Conservation (phyloP, 2,888 invertebrate species). For the Callyntrura sp. region DNA sequence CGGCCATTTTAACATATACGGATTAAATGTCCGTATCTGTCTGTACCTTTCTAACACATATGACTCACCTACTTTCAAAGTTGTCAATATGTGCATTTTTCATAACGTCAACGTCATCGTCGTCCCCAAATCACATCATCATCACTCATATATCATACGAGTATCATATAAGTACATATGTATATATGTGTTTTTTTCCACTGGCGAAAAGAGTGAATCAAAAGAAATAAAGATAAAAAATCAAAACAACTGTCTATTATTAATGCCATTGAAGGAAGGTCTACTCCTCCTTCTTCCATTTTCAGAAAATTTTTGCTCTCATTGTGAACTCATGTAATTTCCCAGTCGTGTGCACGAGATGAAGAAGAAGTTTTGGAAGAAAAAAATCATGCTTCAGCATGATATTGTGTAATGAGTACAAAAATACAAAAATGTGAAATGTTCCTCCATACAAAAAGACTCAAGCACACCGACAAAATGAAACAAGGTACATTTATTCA, state of each 20-base stretch:
- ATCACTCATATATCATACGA: background rate
- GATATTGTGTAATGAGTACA: slow-evolving; percentile 33
- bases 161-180: too few relatives aligned
- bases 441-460: background rate
- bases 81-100: background rate
- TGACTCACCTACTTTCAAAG: background rate
- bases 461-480: background rate
- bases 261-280: slow-evolving; percentile 44
- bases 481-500: background rate
- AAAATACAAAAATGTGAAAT: background rate
- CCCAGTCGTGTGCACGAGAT: slow-evolving; percentile 11
- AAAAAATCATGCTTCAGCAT: background rate
- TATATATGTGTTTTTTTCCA: slow-evolving; percentile 17
- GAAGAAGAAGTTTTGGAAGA: slow-evolving; percentile 37
- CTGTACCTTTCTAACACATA: background rate
- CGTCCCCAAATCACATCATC: background rate
- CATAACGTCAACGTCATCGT: background rate
- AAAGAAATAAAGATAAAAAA: slow-evolving; percentile 39
- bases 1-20: background rate
- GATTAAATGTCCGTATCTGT: too few relatives aligned
- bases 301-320: slow-evolving; percentile 60
- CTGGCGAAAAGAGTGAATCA: slow-evolving; percentile 21
- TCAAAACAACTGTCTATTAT: slow-evolving; percentile 35
- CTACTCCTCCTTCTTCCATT: slow-evolving; percentile 76
- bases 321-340: slow-evolving; percentile 19